These are phyloP conservation scores for Cerceris ruficornis DNA, from an alignment of 2,888 invertebrate species.

Conservation along the genomic window DNA sequence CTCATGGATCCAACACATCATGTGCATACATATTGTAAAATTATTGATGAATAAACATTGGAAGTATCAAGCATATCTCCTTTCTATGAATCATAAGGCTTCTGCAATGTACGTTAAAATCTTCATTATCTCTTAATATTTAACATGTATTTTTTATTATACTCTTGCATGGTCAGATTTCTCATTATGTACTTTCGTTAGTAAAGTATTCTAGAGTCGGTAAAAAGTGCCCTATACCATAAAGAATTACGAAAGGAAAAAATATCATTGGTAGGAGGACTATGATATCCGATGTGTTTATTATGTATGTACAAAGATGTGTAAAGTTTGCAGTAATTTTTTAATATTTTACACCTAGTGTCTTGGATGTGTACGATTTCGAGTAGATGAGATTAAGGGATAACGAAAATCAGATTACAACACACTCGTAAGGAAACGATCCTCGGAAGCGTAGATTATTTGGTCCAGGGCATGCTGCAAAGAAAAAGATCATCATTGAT, in stretches of 20 bases:
- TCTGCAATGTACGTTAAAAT: slow-evolving; percentile 10
- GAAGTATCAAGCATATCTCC: slow-evolving; percentile 60
- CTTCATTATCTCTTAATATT: slow-evolving; percentile 8
- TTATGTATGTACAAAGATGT: slow-evolving; percentile 70
- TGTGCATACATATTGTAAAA: slow-evolving; percentile 77
- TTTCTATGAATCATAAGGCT: slow-evolving; percentile 32
- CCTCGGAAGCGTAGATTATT: slow-evolving; percentile 79
- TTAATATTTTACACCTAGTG: slow-evolving; percentile 53
- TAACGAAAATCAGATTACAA: slow-evolving; percentile 84
- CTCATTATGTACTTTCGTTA: background rate
- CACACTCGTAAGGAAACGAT: slow-evolving; percentile 87
- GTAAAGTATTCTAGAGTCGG: slow-evolving; percentile 3
- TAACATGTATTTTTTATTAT: slow-evolving; percentile 21
- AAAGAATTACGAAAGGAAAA: background rate
- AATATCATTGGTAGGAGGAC: background rate
- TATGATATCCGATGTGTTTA: slow-evolving; percentile 55
- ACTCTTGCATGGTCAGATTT: background rate
- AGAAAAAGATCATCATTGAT: slow-evolving; percentile 61
- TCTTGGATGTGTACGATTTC: slow-evolving; percentile 48
- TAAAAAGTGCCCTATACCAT: background rate
- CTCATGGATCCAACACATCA: slow-evolving; percentile 72
- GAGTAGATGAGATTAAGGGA: slow-evolving; percentile 32
- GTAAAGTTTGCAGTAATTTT: slow-evolving; percentile 51
- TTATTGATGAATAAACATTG: slow-evolving; percentile 78
- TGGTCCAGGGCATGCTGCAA: slow-evolving; percentile 86